Conservation (phyloP, 30 jellyfish, hydroid and myxozoan genomes). For the Pseudorhiza aurosa region DNA sequence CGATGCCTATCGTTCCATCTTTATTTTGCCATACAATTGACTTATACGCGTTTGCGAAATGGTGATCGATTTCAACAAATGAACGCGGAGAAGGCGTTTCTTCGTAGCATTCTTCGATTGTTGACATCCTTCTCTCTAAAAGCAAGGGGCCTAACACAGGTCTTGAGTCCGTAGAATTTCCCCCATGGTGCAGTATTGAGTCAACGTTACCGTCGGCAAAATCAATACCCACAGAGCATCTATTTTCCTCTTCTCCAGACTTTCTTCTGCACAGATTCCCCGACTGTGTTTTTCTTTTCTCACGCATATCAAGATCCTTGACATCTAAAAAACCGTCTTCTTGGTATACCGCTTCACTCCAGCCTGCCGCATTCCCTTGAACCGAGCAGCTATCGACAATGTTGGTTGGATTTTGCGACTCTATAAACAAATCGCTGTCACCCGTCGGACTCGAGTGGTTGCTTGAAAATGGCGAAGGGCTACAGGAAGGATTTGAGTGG, state of each 20-base stretch:
- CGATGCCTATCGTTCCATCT: neutral
- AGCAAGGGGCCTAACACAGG: slow-evolving; percentile 11
- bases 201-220: too few species aligned
- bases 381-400: neutral
- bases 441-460: slow-evolving; percentile 52
- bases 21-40: neutral
- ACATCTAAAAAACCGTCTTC: neutral
- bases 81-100: slow-evolving; percentile 69
- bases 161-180: neutral
- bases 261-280: too few species aligned
- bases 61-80: slow-evolving; percentile 21
- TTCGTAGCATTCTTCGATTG: slow-evolving; percentile 57
- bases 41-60: slow-evolving; percentile 25
- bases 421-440: slow-evolving; percentile 1
- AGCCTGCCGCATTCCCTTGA: neutral
- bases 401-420: neutral
- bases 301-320: neutral
- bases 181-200: too few species aligned
- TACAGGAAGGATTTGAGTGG: slow-evolving; percentile 26
- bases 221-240: too few species aligned
- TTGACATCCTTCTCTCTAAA: slow-evolving; percentile 52
- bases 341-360: neutral
- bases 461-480: slow-evolving; percentile 61
- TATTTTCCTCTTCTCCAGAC: too few species aligned
- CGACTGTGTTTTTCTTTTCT: too few species aligned